These are phyloP conservation scores for Pseudomyrmex sp. DNA, from an alignment of 1,140 invertebrate species.

Conservation along the genomic window DNA sequence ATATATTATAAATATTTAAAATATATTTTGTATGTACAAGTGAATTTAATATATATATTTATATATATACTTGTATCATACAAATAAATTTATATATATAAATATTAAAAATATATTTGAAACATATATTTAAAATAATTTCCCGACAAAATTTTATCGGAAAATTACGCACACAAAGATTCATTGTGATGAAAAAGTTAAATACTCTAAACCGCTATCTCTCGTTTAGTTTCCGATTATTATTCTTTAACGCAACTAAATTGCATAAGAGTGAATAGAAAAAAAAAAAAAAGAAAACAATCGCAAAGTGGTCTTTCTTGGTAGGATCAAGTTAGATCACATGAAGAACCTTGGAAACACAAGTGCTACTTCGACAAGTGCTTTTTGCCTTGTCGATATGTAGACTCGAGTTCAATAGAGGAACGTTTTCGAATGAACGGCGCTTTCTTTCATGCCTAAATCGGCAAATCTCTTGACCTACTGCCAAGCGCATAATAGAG, in stretches of 20 bases:
- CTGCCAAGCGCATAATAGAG: slow-evolving; percentile 55
- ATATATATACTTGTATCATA: no score
- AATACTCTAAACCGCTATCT: no score
- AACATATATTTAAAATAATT: no score
- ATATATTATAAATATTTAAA: no score
- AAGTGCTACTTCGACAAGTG: slow-evolving; percentile 44
- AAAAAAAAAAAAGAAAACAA: not conserved
- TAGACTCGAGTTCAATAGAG: not conserved
- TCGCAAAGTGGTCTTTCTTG: slow-evolving; percentile 2
- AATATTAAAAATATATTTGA: no score
- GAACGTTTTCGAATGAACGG: slow-evolving; percentile 38
- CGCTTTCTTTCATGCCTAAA: slow-evolving; percentile 41
- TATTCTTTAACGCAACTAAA: not conserved
- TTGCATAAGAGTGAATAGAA: not conserved
- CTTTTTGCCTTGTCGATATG: slow-evolving; percentile 8
- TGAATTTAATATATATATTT: no score
- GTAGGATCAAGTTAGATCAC: slow-evolving; percentile 25
- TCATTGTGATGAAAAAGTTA: no score
- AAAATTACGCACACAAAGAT: no score
- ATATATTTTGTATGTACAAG: no score
- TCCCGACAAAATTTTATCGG: no score
- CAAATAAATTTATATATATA: no score
- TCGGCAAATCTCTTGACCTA: slow-evolving; percentile 73
- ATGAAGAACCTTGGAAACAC: not conserved
- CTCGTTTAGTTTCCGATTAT: no score